Evolutionary conservation across 2,113 vertebrate genomes (phyloP).

Genomic region (Hypanus sabinus): DNA sequence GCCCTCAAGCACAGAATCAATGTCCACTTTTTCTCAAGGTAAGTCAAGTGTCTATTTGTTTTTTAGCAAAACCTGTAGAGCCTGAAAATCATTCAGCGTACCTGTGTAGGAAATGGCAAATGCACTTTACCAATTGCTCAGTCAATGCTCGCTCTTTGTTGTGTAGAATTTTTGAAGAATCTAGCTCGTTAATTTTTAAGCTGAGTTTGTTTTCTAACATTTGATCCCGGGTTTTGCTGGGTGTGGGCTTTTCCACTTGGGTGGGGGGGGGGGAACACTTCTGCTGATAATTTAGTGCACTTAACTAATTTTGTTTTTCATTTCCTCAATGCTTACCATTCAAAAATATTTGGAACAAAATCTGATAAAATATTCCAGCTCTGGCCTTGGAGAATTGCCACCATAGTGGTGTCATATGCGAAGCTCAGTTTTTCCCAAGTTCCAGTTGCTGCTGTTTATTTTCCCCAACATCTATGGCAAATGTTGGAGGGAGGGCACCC

Average conservation of each 20-base stretch:
- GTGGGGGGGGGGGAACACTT: background rate
- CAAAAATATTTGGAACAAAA: background rate
- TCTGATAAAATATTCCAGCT: background rate
- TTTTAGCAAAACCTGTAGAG: background rate
- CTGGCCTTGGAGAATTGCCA: background rate
- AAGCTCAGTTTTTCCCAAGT: background rate
- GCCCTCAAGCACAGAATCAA: slow-evolving; percentile 97
- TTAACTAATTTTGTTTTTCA: background rate
- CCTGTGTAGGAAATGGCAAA: background rate
- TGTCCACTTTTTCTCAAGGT: slow-evolving; percentile 88
- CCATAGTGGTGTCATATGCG: background rate
- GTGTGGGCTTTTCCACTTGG: background rate
- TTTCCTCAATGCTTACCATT: background rate
- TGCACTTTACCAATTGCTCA: background rate
- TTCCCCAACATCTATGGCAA: background rate
- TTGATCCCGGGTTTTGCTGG: background rate
- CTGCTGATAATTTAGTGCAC: background rate
- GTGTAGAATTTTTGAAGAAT: background rate
- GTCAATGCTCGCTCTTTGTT: background rate
- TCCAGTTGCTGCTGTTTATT: background rate
- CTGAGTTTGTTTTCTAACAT: background rate
- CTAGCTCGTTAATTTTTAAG: background rate
- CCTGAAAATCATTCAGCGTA: background rate
- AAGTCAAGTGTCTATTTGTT: slow-evolving; percentile 25
- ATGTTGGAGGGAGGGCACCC: background rate